phyloP scores from a whole-genome alignment of 2,113 vertebrate species.

The Gila orcuttii region DNA sequence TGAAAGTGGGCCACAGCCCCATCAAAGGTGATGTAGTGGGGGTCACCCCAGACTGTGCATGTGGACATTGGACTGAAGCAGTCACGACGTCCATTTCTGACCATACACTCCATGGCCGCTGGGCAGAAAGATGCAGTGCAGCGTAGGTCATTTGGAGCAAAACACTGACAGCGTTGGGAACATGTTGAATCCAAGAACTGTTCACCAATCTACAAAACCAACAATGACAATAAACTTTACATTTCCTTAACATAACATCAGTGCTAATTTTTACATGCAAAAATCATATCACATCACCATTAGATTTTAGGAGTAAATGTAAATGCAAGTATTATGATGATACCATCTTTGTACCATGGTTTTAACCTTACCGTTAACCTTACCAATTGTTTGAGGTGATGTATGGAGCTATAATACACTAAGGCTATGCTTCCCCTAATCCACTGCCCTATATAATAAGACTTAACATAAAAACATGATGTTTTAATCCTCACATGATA shows the following conservation, averaged over 20 bases:
- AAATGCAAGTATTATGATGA: too few species aligned
- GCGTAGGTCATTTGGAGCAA: conserved; percentile 56
- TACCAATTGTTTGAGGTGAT: not conserved
- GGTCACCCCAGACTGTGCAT: conserved; percentile 65
- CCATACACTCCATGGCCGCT: conserved; percentile 61
- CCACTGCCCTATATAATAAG: conserved; percentile 18
- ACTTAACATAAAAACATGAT: not conserved
- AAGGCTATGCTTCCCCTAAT: not conserved
- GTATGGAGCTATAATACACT: not conserved
- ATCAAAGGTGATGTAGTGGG: conserved; percentile 80
- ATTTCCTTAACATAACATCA: not conserved
- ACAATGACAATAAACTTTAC: not conserved
- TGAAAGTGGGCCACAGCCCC: conserved; percentile 71
- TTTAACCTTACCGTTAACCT: too few species aligned
- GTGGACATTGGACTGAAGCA: conserved; percentile 64
- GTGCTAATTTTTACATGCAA: not conserved
- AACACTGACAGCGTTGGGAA: conserved; percentile 65
- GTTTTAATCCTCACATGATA: conserved; percentile 51
- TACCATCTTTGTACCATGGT: too few species aligned
- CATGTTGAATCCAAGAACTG: conserved; percentile 67
- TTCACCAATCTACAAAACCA: conserved; percentile 62
- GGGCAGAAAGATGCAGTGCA: conserved; percentile 60
- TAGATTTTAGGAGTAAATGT: too few species aligned
- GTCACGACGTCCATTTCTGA: conserved; percentile 59
- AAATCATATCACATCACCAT: not conserved